A percentile compares a stretch with the other conserved stretches of the same genome.
Conservation (phyloP, 2,113 vertebrate genomes). For the Talpa occidentalis region DNA sequence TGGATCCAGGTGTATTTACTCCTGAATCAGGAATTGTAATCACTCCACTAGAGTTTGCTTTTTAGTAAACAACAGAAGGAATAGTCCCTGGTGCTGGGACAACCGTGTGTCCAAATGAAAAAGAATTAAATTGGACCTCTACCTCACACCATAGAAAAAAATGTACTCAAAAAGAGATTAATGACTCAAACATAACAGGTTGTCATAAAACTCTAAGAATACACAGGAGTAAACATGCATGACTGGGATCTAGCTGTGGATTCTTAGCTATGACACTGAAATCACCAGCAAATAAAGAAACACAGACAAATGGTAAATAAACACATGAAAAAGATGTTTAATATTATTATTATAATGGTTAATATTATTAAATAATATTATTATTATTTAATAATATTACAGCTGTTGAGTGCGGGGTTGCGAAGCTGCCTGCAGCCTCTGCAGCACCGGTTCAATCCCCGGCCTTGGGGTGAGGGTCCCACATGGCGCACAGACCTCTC, state of each 20-base stretch:
- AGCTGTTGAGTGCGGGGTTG: no score
- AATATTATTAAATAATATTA: no score
- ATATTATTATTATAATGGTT: no score
- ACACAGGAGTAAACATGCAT: background rate
- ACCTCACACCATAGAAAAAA: background rate
- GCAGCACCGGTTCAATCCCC: no score
- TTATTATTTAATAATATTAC: no score
- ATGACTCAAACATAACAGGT: background rate
- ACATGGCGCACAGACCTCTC: no score
- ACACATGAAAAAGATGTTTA: background rate
- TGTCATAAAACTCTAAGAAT: background rate
- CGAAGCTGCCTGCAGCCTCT: no score
- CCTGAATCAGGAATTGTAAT: background rate
- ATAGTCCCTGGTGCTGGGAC: background rate
- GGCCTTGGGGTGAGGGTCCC: no score
- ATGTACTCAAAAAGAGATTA: background rate
- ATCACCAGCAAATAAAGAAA: background rate
- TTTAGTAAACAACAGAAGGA: background rate
- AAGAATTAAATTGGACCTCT: background rate
- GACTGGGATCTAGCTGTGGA: background rate
- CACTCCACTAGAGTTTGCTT: background rate
- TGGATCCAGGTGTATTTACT: background rate
- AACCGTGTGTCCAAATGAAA: background rate
- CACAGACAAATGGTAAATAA: background rate
- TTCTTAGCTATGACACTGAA: constrained; percentile 19